Evolutionary conservation across 1,140 invertebrate genomes (phyloP).

Genomic region (Pseudomyrmex concolor): DNA sequence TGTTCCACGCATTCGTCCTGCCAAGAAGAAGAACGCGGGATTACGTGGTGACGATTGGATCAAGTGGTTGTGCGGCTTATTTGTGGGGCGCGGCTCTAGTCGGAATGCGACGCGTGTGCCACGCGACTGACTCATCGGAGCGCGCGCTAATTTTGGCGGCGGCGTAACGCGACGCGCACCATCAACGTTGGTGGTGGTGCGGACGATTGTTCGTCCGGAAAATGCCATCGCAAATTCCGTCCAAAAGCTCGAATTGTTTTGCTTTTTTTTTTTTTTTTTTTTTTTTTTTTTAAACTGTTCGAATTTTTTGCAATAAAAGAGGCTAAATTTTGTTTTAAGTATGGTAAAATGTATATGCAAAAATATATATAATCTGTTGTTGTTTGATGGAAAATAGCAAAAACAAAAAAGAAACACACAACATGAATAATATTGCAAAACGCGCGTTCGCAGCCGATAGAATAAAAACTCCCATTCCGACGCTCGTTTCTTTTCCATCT

Average conservation of each 20-base stretch:
- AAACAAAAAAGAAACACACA: conserved; percentile 1
- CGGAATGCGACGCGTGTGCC: conserved; percentile 76
- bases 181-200: conserved; percentile 43
- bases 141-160: conserved; percentile 76
- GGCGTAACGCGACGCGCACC: conserved; percentile 45
- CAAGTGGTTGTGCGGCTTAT: conserved; percentile 76
- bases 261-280: neutral
- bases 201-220: conserved; percentile 45
- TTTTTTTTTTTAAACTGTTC: no score
- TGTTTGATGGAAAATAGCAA: conserved; percentile 20
- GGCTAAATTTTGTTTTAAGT: no score
- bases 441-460: neutral
- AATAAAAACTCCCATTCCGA: conserved; percentile 47
- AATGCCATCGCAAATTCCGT: conserved; percentile 22
- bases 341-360: neutral
- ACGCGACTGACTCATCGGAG: conserved; percentile 75
- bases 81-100: conserved; percentile 72
- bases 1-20: neutral
- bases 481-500: conserved; percentile 43
- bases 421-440: conserved; percentile 21
- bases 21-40: conserved; percentile 60
- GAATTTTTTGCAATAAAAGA: no score
- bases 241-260: neutral
- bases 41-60: conserved; percentile 78
- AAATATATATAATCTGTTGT: conserved; percentile 13